These are phyloP conservation scores for Conops quadrifasciatus DNA, from an alignment of 2,888 invertebrate genomes.

Conservation along the genomic window DNA sequence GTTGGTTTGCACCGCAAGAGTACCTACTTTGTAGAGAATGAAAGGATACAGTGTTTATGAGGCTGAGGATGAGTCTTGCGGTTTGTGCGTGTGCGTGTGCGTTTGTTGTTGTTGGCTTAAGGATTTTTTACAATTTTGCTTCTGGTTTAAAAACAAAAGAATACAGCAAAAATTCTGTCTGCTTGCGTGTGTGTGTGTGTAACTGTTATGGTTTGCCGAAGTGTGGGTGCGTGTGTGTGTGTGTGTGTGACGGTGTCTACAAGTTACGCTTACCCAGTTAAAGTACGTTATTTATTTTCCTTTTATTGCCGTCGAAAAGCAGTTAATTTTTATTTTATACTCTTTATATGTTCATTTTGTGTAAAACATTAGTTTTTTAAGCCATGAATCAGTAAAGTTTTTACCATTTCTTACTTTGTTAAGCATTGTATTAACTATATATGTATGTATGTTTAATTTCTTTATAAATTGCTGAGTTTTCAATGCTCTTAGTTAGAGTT, in stretches of 20 bases:
- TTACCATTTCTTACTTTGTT: no score
- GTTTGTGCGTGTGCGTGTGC: background rate
- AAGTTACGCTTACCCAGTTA: background rate
- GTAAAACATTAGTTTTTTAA: no score
- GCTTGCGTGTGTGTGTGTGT: background rate
- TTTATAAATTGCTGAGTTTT: no score
- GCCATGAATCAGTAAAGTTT: no score
- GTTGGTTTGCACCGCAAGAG: background rate
- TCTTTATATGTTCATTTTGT: no score
- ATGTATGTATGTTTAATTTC: no score
- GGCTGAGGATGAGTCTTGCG: background rate
- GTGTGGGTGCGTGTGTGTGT: constrained; percentile 14
- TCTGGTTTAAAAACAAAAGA: no score
- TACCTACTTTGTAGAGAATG: constrained; percentile 6
- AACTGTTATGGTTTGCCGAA: background rate
- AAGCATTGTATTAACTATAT: no score
- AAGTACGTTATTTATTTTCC: background rate
- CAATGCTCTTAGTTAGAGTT: no score
- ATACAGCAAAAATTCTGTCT: no score
- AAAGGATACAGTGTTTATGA: constrained; percentile 1
- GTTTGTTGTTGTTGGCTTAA: background rate
- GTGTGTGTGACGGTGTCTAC: background rate
- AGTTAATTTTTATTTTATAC: no score
- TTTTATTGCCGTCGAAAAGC: background rate
- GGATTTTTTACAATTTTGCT: background rate